phyloP scores from a whole-genome alignment of 2,888 invertebrate genomes.

The Tipula unca region DNA sequence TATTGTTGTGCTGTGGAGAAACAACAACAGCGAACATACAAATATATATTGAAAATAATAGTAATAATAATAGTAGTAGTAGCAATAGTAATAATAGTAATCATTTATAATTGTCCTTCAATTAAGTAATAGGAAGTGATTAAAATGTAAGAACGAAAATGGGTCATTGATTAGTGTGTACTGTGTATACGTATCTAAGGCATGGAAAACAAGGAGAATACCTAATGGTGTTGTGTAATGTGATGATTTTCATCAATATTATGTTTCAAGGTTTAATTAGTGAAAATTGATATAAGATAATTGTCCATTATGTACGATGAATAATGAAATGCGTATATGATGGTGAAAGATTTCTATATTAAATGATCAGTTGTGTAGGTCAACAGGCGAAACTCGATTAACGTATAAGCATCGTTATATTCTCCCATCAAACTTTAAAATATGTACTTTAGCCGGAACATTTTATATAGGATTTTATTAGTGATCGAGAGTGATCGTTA shows the following conservation, averaged over 20 bases:
- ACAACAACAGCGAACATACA: neutral
- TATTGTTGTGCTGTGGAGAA: neutral
- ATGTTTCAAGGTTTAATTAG: neutral
- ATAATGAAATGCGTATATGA: neutral
- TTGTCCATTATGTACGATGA: neutral
- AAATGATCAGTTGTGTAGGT: too few relatives aligned
- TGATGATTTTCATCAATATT: neutral
- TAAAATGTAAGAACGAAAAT: neutral
- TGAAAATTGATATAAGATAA: neutral
- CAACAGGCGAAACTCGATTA: too few relatives aligned
- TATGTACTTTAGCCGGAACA: too few relatives aligned
- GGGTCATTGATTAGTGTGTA: neutral
- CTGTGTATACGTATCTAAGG: neutral
- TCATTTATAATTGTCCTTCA: conserved; percentile 14
- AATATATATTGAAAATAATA: neutral
- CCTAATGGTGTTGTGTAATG: neutral
- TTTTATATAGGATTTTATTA: too few relatives aligned
- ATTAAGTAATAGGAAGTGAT: conserved; percentile 8
- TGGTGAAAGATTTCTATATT: neutral
- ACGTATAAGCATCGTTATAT: too few relatives aligned
- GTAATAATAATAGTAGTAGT: neutral
- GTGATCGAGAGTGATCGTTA: too few relatives aligned
- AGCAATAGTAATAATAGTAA: neutral
- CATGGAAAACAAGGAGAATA: neutral
- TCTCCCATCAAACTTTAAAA: too few relatives aligned